phyloP scores from a whole-genome alignment of 2,113 vertebrate species.

The Ptychochromis oligacanthus region DNA sequence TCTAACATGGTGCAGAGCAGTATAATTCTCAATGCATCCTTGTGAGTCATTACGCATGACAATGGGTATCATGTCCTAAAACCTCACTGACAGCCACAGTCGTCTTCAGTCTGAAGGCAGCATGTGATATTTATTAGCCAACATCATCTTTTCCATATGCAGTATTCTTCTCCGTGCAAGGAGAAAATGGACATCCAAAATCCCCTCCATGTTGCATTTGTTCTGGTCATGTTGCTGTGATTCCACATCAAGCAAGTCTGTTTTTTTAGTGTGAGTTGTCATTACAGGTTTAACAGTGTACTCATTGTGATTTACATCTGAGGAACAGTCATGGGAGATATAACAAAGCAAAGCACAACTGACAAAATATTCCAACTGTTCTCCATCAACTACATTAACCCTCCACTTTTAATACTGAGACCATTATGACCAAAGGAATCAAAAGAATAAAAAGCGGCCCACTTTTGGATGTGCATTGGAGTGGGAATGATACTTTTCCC shows the following conservation, averaged over 20 bases:
- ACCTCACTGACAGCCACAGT: slow-evolving; percentile 45
- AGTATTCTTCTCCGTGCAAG: slow-evolving; percentile 7
- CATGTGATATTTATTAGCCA: slow-evolving; percentile 54
- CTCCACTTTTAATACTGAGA: background rate
- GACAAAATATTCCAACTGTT: slow-evolving; percentile 50
- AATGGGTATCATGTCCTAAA: slow-evolving; percentile 51
- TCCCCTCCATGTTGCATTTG: slow-evolving; percentile 45
- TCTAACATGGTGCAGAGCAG: slow-evolving; percentile 9
- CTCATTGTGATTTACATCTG: slow-evolving; percentile 47
- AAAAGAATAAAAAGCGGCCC: slow-evolving; percentile 9
- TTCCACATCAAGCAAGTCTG: slow-evolving; percentile 49
- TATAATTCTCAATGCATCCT: slow-evolving; percentile 15
- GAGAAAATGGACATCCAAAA: slow-evolving; percentile 38
- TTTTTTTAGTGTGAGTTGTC: slow-evolving; percentile 30
- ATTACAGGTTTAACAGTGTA: slow-evolving; percentile 38
- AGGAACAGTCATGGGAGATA: slow-evolving; percentile 57
- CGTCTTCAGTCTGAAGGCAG: slow-evolving; percentile 35
- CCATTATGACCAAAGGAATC: background rate
- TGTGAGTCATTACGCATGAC: slow-evolving; percentile 52
- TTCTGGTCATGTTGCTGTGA: slow-evolving; percentile 46
- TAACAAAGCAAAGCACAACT: slow-evolving; percentile 42
- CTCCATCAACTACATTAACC: slow-evolving; percentile 39
- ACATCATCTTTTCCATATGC: slow-evolving; percentile 65
- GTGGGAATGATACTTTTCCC: slow-evolving; percentile 48
- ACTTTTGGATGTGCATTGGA: slow-evolving; percentile 37